Percentiles rank a stretch among this genome's conserved stretches.
These are phyloP conservation scores for Acrobasis suavella DNA, from an alignment of 2,888 invertebrate species.

Conservation along the genomic window DNA sequence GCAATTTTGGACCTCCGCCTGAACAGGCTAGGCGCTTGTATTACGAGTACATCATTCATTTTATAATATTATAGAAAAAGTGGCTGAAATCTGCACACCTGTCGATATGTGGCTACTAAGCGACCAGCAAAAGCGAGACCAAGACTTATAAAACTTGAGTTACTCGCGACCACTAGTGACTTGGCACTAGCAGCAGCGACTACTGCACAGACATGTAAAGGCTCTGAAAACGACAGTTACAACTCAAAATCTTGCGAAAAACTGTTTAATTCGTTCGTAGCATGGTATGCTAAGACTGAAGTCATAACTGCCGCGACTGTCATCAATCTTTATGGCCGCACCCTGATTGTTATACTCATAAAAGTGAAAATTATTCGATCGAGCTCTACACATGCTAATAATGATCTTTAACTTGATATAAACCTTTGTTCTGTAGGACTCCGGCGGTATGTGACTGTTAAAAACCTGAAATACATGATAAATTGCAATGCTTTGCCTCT, in stretches of 20 bases:
- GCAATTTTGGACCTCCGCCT: too few relatives aligned
- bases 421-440: conserved; percentile 96
- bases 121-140: too few relatives aligned
- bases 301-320: not conserved
- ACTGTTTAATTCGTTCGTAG: not conserved
- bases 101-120: too few relatives aligned
- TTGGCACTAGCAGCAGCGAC: too few relatives aligned
- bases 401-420: conserved; percentile 83
- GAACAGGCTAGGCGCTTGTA: too few relatives aligned
- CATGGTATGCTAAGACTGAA: not conserved
- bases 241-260: not conserved
- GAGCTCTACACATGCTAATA: conserved; percentile 75
- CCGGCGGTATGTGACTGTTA: conserved; percentile 97
- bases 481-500: conserved; percentile 71
- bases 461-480: conserved; percentile 90
- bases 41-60: too few relatives aligned
- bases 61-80: too few relatives aligned
- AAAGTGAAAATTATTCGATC: conserved; percentile 48
- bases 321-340: conserved; percentile 6
- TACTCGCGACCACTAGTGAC: too few relatives aligned
- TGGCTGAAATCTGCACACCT: too few relatives aligned
- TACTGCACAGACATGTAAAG: too few relatives aligned
- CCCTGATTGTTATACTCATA: conserved; percentile 29
- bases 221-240: not conserved
- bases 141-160: too few relatives aligned